Conservation (phyloP, 2,113 vertebrate species). For the Muscicapa adusta region DNA sequence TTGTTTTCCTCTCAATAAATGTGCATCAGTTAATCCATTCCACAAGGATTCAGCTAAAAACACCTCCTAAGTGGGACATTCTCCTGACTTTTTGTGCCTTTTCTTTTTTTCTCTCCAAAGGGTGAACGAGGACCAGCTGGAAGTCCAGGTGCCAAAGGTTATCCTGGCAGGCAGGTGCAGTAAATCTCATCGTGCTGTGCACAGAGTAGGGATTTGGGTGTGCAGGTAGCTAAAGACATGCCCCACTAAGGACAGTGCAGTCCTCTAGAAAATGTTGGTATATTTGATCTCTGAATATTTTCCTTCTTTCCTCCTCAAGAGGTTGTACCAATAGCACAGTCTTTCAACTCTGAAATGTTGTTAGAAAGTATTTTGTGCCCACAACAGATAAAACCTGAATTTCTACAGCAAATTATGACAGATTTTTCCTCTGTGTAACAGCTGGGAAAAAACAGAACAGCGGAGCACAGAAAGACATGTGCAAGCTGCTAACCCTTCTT, state of each 20-base stretch:
- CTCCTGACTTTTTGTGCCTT: slow-evolving; percentile 15
- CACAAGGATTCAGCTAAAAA: neutral
- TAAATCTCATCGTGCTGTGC: slow-evolving; percentile 91
- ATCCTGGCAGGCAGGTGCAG: slow-evolving; percentile 99
- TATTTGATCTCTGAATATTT: neutral
- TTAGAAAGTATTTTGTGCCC: neutral
- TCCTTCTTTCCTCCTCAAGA: neutral
- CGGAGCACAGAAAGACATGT: neutral
- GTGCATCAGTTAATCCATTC: neutral
- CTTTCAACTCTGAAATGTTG: neutral
- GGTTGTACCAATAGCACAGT: neutral
- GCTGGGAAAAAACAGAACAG: fast-evolving
- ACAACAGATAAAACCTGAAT: neutral
- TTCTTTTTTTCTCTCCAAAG: slow-evolving; percentile 71
- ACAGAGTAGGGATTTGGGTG: slow-evolving; percentile 73
- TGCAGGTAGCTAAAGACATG: slow-evolving; percentile 14
- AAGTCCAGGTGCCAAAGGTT: slow-evolving; percentile 99
- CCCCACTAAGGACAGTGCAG: neutral
- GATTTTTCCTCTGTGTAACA: neutral
- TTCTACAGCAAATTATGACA: neutral
- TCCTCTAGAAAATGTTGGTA: neutral
- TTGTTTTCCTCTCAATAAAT: neutral
- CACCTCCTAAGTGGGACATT: neutral
- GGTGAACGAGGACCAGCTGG: slow-evolving; percentile 87
- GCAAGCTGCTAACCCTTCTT: neutral